Conservation (phyloP, 2,888 invertebrate species). For the Syritta pipiens region DNA sequence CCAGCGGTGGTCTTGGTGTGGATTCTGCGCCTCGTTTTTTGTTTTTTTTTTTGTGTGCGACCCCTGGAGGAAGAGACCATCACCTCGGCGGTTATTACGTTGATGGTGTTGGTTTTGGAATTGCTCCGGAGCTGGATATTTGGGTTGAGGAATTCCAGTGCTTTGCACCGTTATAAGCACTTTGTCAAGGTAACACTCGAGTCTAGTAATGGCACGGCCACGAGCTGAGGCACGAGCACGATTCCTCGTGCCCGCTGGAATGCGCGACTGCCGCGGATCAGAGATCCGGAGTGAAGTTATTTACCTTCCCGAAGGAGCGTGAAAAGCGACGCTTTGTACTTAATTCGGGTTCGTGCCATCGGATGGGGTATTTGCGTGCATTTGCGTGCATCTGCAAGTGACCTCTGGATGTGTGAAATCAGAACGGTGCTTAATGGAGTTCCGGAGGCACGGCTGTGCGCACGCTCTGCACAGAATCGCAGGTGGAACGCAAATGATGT, state of each 20-base stretch:
- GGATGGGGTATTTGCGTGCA: conserved; percentile 4
- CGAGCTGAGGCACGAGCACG: too few relatives aligned
- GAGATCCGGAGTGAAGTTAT: conserved; percentile 21
- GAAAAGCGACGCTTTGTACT: conserved; percentile 39
- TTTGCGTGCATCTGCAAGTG: conserved; percentile 34
- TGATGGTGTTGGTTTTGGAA: conserved; percentile 64
- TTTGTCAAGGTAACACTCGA: conserved; percentile 64
- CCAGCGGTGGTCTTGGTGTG: conserved; percentile 42
- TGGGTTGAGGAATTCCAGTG: conserved; percentile 36
- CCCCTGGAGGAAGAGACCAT: conserved; percentile 52
- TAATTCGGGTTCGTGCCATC: conserved; percentile 42
- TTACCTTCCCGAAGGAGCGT: conserved; percentile 36
- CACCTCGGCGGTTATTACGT: conserved; percentile 57
- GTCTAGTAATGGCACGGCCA: conserved; percentile 39
- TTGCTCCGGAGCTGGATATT: conserved; percentile 39
- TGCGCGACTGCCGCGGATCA: conserved; percentile 9
- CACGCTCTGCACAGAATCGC: too few relatives aligned
- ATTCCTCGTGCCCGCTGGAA: conserved; percentile 33
- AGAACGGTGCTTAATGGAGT: conserved; percentile 21
- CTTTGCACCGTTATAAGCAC: conserved; percentile 54
- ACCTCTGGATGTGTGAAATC: conserved; percentile 41
- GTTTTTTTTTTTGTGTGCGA: conserved; percentile 30
- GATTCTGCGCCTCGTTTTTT: background rate
- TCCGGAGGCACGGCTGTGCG: background rate
- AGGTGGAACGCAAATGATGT: conserved; percentile 11